Evolutionary conservation across 2,888 invertebrate genomes (phyloP).

Genomic region (Boloria selene): DNA sequence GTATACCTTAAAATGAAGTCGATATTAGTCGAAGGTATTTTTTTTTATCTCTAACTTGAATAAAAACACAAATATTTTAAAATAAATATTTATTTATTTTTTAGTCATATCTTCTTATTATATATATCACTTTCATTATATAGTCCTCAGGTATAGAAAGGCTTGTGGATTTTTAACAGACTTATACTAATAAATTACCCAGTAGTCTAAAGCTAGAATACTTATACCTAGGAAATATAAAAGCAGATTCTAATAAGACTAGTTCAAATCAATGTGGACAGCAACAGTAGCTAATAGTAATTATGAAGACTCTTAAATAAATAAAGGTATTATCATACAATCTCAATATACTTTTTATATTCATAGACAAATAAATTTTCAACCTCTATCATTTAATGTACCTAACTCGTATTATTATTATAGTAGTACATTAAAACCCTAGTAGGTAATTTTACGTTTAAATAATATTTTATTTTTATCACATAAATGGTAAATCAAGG

Average conservation of each 20-base stretch:
- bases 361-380: too few relatives aligned
- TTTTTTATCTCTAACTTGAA: background rate
- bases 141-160: constrained; percentile 30
- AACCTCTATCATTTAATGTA: too few relatives aligned
- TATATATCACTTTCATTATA: constrained; percentile 46
- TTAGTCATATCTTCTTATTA: constrained; percentile 41
- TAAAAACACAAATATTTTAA: constrained; percentile 39
- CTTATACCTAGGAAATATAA: constrained; percentile 31
- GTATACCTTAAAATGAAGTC: too few relatives aligned
- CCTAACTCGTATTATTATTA: too few relatives aligned
- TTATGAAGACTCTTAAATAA: constrained; percentile 1
- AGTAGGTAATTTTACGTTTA: too few relatives aligned
- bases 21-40: too few relatives aligned
- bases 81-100: constrained; percentile 43
- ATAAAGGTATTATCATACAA: too few relatives aligned
- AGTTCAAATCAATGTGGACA: constrained; percentile 43
- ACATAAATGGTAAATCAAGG: too few relatives aligned
- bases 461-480: too few relatives aligned
- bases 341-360: too few relatives aligned
- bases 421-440: too few relatives aligned
- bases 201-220: constrained; percentile 23
- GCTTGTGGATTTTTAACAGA: constrained; percentile 19
- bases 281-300: background rate
- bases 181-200: constrained; percentile 23
- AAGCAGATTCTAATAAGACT: constrained; percentile 56